Evolutionary conservation across 2,888 invertebrate genomes (phyloP), one percentile per base, ranked within the genome.

Genomic region (Stenodema calcarata): DNA sequence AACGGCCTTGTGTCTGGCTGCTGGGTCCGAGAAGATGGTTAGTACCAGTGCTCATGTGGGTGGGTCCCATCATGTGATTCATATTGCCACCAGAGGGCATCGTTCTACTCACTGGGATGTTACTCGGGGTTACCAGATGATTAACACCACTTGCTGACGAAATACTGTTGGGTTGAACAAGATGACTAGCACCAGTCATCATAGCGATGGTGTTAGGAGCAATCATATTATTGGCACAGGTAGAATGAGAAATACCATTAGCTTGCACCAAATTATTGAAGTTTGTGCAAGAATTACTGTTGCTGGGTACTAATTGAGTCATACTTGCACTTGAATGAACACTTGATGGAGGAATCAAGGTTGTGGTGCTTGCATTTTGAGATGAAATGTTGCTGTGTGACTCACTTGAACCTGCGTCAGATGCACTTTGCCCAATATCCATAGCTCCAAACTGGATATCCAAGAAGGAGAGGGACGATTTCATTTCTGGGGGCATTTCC

Each of bases 361-460:
- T 62, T 11, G 82, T 69, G 23, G 70, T 23, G 27, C 84, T 84
- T 9, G 75, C 28, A 44, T 44, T 70, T 44, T 84, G 70, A 41
- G 73, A 73, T 6, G 35, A 41, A 28, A 44, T 23, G 54, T 28
- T 73, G 28, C 73, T 84, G 18, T 27, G 27, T 14, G 84, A 28
- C 28, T 84, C 84, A 73, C 42, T 73, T 50, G 80, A 54, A 30
- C 27, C 23, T 0, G 23, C 30, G 6, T 84, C 84, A 27, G 84
- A 70, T 4, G 73, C 84, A 28, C 44, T 42, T n/a, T 69, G 82
- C 23, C 82, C 73, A 28, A 87, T 42, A n/a, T 87, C 87, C 35
- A 87, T 81, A n/a, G 81, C 70, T 2, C 86, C 87, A 42, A 87
- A 87, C 27, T 85, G 62, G 14, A 87, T 82, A 76, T 87, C 87